Evolutionary conservation across 2,888 invertebrate species (phyloP).

Genomic region (Hymenopus coronatus): DNA sequence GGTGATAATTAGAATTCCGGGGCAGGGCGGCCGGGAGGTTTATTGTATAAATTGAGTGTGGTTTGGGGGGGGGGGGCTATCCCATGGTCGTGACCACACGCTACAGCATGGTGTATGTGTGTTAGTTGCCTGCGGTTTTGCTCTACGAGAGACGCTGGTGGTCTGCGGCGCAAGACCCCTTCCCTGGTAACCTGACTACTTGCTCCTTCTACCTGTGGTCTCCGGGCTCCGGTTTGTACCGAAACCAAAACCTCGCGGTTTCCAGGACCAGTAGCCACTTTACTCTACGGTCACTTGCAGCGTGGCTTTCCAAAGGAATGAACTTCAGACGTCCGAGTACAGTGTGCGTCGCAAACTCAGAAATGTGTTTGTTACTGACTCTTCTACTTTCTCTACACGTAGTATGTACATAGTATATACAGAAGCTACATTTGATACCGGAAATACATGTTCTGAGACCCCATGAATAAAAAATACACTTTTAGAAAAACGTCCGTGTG

Average conservation of each 20-base stretch:
- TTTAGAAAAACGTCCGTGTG: no score
- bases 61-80: background rate
- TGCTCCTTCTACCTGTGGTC: background rate
- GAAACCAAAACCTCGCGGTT: background rate
- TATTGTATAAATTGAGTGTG: constrained; percentile 22
- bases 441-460: no score
- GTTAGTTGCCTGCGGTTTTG: constrained; percentile 14
- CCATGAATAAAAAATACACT: no score
- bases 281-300: background rate
- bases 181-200: background rate
- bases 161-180: background rate
- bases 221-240: background rate
- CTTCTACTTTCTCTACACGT: no score
- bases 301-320: background rate
- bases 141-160: background rate
- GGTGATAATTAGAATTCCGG: constrained; percentile 21
- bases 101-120: constrained; percentile 7
- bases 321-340: background rate
- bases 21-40: background rate
- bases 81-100: constrained; percentile 1
- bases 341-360: background rate
- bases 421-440: no score
- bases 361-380: no score
- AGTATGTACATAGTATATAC: no score
- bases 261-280: constrained; percentile 5